Base-by-base conservation (phyloP, 2,888 invertebrate genomes). In the Eucera pruinosa region DNA sequence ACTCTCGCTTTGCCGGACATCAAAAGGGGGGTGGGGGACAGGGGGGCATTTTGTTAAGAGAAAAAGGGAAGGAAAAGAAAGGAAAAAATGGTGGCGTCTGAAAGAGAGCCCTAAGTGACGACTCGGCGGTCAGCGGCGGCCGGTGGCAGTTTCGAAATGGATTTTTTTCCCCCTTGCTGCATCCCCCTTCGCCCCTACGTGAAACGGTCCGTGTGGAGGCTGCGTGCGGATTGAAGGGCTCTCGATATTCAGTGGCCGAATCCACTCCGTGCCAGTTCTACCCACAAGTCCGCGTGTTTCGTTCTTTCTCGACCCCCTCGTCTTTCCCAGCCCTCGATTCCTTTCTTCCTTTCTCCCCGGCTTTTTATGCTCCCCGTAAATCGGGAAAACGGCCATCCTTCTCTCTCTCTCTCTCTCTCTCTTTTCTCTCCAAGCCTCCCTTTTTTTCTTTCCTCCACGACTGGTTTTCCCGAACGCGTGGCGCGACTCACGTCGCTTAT, bases 221-320 rank as follows among this genome's bases (percentile, higher is more conserved):
- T 72, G 65, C 27, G 50, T 70, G 66, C 61, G 60, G 73, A 85
- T 86, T 78, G 86, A 86, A 87, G 82, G 84, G 86, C 83, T 87
- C 84, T 86, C 86, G 80, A 84, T 85, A 88, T 88, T 88, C 81
- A 87, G 83, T 81, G 76, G 70, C 76, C 80, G 84, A 84, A 80
- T 85, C 81, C 81, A 85, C 80, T 81, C 72, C 58, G 61, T 47
- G 72, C 54, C 66, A 48, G 73, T 45, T 74, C 58, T 64, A 64
- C 76, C 73, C 82, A 67, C 76, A 74, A 81, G 65, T 81, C 67
- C 75, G 79, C 78, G 72, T 69, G 78, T 80, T n/a, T 82, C 78
- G 79, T 70, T 83, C 73, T 74, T 75, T 67, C 57, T 54, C 65
- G 74, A 71, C 69, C 69, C 78, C 74, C 81, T 77, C 68, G 70